Percentiles rank a stretch among this genome's conserved stretches.
Evolutionary conservation across 2,113 vertebrate genomes (phyloP).

Genomic region (Vimba vimba): DNA sequence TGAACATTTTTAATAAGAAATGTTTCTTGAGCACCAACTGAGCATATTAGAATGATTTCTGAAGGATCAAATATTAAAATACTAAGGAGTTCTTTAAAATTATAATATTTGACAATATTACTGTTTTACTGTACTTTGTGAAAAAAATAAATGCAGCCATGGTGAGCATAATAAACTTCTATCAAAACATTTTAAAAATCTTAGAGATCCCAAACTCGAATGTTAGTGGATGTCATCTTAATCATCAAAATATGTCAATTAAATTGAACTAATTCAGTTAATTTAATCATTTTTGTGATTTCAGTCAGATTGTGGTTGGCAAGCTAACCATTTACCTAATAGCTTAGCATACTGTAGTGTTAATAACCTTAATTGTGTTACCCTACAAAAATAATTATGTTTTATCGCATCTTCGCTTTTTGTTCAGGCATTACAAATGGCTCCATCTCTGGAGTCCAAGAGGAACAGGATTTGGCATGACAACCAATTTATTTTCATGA

Average conservation of each 20-base stretch:
- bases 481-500: background rate
- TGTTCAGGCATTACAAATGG: background rate
- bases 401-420: background rate
- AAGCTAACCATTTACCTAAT: too few relatives aligned
- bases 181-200: background rate
- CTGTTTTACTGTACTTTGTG: background rate
- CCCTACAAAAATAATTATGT: background rate
- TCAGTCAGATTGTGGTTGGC: background rate
- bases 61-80: background rate
- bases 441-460: background rate
- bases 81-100: background rate
- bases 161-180: background rate
- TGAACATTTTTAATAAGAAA: background rate
- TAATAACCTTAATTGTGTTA: background rate
- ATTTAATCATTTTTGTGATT: background rate
- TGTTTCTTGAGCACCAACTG: background rate
- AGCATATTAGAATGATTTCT: background rate
- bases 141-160: background rate
- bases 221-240: too few relatives aligned
- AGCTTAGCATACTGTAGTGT: too few relatives aligned
- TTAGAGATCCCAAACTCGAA: background rate
- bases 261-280: background rate
- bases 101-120: background rate
- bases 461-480: background rate
- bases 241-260: background rate